Evolutionary conservation across 2,888 invertebrate genomes (phyloP).

Genomic region (Drepanosiphum platanoidis): DNA sequence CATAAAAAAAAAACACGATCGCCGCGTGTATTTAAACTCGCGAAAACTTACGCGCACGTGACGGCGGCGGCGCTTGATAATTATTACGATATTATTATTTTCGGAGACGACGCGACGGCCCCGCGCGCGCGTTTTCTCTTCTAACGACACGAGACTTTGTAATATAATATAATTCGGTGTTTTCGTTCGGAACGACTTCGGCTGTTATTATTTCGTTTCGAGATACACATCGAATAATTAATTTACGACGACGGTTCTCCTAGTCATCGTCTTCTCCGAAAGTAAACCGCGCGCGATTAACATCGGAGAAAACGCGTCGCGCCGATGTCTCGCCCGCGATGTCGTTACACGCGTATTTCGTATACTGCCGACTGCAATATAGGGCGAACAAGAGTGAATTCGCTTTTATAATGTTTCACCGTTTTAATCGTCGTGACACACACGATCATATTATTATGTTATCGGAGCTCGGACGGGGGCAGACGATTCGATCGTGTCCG

Average conservation of each 20-base stretch:
- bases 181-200: conserved; percentile 55
- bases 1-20: not conserved
- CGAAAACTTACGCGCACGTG: not conserved
- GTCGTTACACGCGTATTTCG: not conserved
- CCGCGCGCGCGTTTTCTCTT: conserved; percentile 36
- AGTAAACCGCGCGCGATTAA: conserved; percentile 46
- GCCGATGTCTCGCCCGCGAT: not conserved
- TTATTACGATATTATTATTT: no score
- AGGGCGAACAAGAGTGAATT: conserved; percentile 12
- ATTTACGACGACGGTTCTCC: conserved; percentile 43
- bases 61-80: conserved; percentile 16
- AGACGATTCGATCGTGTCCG: no score
- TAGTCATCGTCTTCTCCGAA: conserved; percentile 52
- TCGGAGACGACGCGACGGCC: conserved; percentile 24
- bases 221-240: conserved; percentile 53
- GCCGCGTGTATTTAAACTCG: not conserved
- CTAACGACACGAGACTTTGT: conserved; percentile 48
- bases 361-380: not conserved
- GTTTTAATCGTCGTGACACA: no score
- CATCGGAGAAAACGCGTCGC: conserved; percentile 51
- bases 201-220: conserved; percentile 42
- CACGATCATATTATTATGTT: no score
- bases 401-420: not conserved
- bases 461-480: no score
- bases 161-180: conserved; percentile 48